Evolutionary conservation across 1,140 invertebrate genomes (phyloP), one percentile per base, ranked within the genome.

Genomic region (Hyposmocoma kahamanoa): DNA sequence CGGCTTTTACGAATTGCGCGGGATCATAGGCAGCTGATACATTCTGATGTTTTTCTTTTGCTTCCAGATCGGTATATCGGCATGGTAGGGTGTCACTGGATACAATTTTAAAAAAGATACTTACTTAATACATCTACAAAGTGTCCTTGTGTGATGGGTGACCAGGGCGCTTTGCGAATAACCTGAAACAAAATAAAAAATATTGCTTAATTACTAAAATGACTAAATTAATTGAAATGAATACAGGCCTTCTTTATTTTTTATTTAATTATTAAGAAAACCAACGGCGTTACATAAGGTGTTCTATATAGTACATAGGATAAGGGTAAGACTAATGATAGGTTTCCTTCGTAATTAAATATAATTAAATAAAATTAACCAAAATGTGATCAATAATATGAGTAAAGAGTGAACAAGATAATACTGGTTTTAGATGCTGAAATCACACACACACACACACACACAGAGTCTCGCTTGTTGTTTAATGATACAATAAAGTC

Each of bases 81-180:
- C 6, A 11, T 11, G 24, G 11, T 28, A 11, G 11, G 24, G 6
- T 28, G 11, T 6, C 24, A 28, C 24, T 28, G 6, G 24, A 6
- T 6, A 28, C 24, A n/a, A n/a, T 28, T 6, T 6, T 28, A 6
- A 28, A 6, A 6, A 28, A 28, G 6, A 28, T 28, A 6, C 91
- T 90, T 83, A 93, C 92, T 91, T 70, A 93, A 88, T 22, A 95
- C 93, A 88, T 93, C 89, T 50, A 95, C 93, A 22, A 90, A 87
- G 67, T 94, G 92, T 21, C 88, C 82, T 74, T 94, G 93, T 42
- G 87, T 88, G 6, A 92, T 89, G 2, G 90, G 88, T 36, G 90
- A 84, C 70, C 64, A 76, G n/a, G 87, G 87, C 28, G 87, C 86
- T 3, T 65, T 58, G 4, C 77, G 63, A 18, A 84, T 59, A 11